These are phyloP conservation scores for Holothuria scabra DNA, from an alignment of 53 echinoderm and acorn worm genomes.

Conservation along the genomic window DNA sequence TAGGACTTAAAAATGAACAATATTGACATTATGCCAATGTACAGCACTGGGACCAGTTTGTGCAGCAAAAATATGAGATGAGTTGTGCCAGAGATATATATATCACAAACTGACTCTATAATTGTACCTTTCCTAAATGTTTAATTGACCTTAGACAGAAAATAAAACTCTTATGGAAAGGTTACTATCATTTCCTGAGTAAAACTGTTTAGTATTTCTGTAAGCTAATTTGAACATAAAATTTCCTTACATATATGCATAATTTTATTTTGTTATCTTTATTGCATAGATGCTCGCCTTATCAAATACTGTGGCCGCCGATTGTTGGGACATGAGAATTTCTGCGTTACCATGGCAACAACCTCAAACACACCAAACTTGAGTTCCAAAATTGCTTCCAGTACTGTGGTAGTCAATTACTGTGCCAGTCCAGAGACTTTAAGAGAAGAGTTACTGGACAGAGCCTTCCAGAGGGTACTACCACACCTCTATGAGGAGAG, in stretches of 20 bases:
- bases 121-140: background rate
- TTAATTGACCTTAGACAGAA: too few relatives aligned
- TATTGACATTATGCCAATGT: too few relatives aligned
- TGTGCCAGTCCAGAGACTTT: slow-evolving; percentile 84
- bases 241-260: too few relatives aligned
- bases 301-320: slow-evolving; percentile 96
- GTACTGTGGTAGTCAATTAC: slow-evolving; percentile 85
- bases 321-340: slow-evolving; percentile 88
- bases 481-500: slow-evolving; percentile 84
- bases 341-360: slow-evolving; percentile 87
- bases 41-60: too few relatives aligned
- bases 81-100: too few relatives aligned
- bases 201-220: background rate
- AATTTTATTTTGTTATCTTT: background rate
- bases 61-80: too few relatives aligned
- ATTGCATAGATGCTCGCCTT: slow-evolving; percentile 79
- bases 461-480: slow-evolving; percentile 75
- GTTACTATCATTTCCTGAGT: too few relatives aligned
- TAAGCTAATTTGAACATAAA: background rate
- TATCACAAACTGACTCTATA: background rate
- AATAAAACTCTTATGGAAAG: too few relatives aligned
- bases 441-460: slow-evolving; percentile 55
- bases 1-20: too few relatives aligned
- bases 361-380: slow-evolving; percentile 66
- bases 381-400: slow-evolving; percentile 83